Conservation (phyloP, 2,888 invertebrate species). For the Lasioglossum marginatum region DNA sequence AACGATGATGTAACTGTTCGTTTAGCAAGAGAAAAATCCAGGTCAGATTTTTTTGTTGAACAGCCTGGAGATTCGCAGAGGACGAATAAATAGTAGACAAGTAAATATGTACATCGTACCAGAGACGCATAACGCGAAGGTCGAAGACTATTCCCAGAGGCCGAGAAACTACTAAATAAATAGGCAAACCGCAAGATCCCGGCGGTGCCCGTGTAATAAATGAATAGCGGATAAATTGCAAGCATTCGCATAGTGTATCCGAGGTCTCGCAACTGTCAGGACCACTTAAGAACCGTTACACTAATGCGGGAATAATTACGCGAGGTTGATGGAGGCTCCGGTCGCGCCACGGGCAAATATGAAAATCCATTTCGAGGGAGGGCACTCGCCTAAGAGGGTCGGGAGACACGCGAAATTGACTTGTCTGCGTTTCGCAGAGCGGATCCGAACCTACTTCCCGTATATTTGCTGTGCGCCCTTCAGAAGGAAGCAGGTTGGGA, state of each 20-base stretch:
- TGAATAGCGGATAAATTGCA: not conserved
- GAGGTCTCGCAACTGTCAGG: not conserved
- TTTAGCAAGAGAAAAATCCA: not conserved
- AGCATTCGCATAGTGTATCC: not conserved
- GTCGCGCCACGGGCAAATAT: slow-evolving; percentile 20
- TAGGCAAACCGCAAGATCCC: not conserved
- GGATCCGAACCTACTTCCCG: slow-evolving; percentile 37
- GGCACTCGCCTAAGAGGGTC: not conserved
- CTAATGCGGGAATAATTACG: slow-evolving; percentile 8
- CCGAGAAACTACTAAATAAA: not conserved
- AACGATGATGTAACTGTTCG: not conserved
- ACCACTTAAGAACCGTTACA: not conserved
- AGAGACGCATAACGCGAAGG: not conserved
- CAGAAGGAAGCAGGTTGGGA: not conserved
- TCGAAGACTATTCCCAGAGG: not conserved
- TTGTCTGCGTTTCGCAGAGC: slow-evolving; percentile 64
- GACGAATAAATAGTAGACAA: not conserved
- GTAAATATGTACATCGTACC: not conserved
- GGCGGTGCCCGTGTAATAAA: not conserved
- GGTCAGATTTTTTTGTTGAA: not conserved
- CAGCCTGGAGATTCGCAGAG: not conserved
- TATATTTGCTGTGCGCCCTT: slow-evolving; percentile 64
- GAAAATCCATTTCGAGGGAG: slow-evolving; percentile 31
- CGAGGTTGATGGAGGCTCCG: not conserved
- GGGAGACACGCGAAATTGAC: slow-evolving; percentile 68